Evolutionary conservation across 2,113 vertebrate genomes (phyloP), one percentile per base, ranked within the genome.

Genomic region (Catagonus wagneri): DNA sequence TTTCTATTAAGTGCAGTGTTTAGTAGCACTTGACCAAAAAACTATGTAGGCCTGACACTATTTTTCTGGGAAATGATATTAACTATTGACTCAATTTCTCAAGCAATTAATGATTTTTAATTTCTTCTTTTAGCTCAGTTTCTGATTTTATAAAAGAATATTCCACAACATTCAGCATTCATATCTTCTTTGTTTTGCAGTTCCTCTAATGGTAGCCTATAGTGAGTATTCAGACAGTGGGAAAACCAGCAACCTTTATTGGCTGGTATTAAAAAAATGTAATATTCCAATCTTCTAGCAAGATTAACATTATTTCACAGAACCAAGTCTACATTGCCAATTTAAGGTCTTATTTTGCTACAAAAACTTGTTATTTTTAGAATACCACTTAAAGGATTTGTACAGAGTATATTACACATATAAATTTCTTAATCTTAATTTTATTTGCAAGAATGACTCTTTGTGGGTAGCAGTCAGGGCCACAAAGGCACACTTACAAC

Each of bases 81-180:
- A 75, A 71, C n/a, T 58, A 72, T 4, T 90, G 23, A 93, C 86
- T 94, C 7, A 44, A 19, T 93, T 65, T 81, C 58, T 94, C 20
- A 93, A 60, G n/a, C 20, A 65, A 58, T 29, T 58, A 56, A 75
- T 60, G 27, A 58, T 71, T 72, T 68, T 96, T 60, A 15, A 36
- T 90, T 90, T 86, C 23, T 44, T 86, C 15, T 76, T 89, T 93
- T 90, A 65, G 25, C 34, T 34, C 20, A 89, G 36, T 44, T 80
- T 93, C 34, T 93, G 34, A 89, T 76, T 83, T 83, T 66, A 89
- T 65, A 22, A 56, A 34, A 25, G 12, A 72, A 66, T 81, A 54
- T 86, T 96, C 60, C 58, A 72, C 29, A 65, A 71, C 6, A 69
- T 75, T 27, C 9, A 87, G 52, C 25, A 25, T 72, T 32, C 68